Base-by-base conservation (phyloP, 2,888 invertebrate genomes). In the Drosophila crucigera region DNA sequence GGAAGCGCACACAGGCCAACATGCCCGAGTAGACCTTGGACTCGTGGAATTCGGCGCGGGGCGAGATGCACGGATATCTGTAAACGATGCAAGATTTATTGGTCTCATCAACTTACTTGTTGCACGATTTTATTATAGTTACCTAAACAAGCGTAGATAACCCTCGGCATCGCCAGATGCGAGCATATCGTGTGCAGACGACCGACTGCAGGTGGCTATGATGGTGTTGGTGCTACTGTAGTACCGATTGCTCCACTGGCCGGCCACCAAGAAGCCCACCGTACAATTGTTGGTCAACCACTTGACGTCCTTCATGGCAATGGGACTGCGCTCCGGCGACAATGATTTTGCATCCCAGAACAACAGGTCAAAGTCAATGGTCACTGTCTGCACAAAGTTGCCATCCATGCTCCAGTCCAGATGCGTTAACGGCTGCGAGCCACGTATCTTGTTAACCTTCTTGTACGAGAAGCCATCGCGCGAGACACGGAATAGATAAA, bases 391-490 rank as follows among this genome's bases (percentile, higher is more conserved):
- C 68, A 98, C 94, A 92, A 96, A 97, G 91, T 96, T 96, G 67
- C 97, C 97, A 91, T 98, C 98, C 49, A 96, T 95, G 92, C 98
- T 98, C 98, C 98, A 98, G 92, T 98, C 98, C 63, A 98, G 94
- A 89, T 98, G 97, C 71, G 96, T 96, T 5, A 98, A 94, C 0
- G 97, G 96, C 90, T 97, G 97, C 0, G 97, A 95, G 0, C 97
- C 97, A 22, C 97, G 95, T 71, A 97, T 97, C 94, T 97, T 97
- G 91, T 97, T 97, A 19, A 97, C 96, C 91, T 97, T 97, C 91
- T 97, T 97, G 93, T 97, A 98, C 0, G 97, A 97, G 92, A 97
- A 97, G 3, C 98, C 98, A 91, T 98, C 97, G 56, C 98, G 95
- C 16, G 97, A 97, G 5, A 98, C 97, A 62, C 97, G 95, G 94